Evolutionary conservation across 2,888 invertebrate species (phyloP), one percentile per base, ranked within the genome.

Genomic region (Apamea monoglypha): DNA sequence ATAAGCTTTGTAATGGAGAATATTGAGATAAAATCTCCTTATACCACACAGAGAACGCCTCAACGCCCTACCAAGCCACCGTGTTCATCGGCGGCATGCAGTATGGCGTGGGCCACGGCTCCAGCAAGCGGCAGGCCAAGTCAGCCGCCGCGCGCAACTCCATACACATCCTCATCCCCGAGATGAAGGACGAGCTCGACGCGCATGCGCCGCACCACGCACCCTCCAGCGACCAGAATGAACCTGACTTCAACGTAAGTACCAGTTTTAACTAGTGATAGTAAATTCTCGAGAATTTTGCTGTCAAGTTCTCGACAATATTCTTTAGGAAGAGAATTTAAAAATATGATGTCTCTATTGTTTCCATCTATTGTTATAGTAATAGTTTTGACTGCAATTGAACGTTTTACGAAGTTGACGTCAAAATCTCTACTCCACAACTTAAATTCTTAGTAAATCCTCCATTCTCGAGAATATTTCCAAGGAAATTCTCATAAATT

Each of bases 51-150:
- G 99, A 99, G 96, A 99, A 99, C 96, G 98, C 99, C 2, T 98
- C 98, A 10, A 98, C 98, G 0, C 99, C 99, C 1, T 99, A 99
- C 96, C 98, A 99, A 78, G 99, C 99, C 21, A 99, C 99, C 6
- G 99, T 99, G 76, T 98, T 98, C 86, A 99, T 99, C 89, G 98
- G 98, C 93, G 98, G 98, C 88, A 98, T 99, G 97, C 98, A 98
- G 93, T 99, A 99, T 96, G 99, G 99, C 12, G 98, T 98, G 59
- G 99, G 99, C 0, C 98, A 98, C 94, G 99, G 99, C 18, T 98
- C 98, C 80, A 99, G 99, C 95, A 99, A 99, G 95, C 99, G 99
- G 88, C 98, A 98, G 94, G 99, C 99, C 50, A 99, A 99, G 97
- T 98, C 99, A 0, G 99, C 99, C 87, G 99, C 99, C 56, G 99